phyloP scores from a whole-genome alignment of 2,888 invertebrate genomes.

The Tetranychus piercei region DNA sequence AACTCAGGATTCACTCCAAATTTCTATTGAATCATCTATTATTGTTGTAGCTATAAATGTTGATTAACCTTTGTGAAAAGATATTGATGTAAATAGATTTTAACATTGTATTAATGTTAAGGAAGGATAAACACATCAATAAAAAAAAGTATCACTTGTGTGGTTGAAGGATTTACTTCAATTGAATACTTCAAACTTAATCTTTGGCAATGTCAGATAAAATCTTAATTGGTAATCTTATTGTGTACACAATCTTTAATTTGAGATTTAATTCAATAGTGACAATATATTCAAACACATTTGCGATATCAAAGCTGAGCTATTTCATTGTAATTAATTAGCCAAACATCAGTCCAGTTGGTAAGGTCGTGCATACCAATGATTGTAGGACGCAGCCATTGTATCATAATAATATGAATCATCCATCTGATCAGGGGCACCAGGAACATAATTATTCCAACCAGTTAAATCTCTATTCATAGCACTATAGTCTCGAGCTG shows the following conservation, averaged over 20 bases:
- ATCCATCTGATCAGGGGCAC: background rate
- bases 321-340: background rate
- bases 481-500: constrained; percentile 19
- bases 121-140: no score
- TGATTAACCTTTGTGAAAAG: no score
- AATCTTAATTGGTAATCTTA: no score
- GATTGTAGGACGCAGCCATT: background rate
- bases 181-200: no score
- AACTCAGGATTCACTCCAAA: no score
- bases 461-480: constrained; percentile 15
- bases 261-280: background rate
- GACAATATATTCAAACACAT: background rate
- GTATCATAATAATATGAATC: background rate
- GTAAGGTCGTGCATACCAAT: background rate
- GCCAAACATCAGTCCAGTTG: background rate
- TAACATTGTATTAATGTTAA: no score
- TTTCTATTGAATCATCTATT: no score
- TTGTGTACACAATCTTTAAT: background rate
- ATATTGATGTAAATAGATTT: no score
- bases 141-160: no score
- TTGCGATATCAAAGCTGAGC: background rate
- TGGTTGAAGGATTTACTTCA: no score
- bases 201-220: no score
- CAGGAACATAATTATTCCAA: constrained; percentile 20
- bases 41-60: no score